These are phyloP conservation scores for Petrolisthes manimaculis DNA, from an alignment of 2,888 invertebrate genomes.

Conservation along the genomic window DNA sequence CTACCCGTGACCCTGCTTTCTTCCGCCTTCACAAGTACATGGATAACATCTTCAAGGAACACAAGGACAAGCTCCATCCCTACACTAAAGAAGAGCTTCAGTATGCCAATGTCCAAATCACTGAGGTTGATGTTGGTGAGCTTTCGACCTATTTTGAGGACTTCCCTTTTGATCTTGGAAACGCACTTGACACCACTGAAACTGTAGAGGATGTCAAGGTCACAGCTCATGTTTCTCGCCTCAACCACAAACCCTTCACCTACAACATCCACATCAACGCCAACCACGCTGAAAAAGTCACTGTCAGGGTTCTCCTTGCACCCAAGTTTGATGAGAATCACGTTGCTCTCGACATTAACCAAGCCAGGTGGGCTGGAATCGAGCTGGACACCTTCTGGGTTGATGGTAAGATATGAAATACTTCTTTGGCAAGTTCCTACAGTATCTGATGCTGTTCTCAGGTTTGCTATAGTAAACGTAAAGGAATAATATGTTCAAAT, in stretches of 20 bases:
- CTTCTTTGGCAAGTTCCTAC: too few relatives aligned
- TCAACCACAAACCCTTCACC: constrained; percentile 78
- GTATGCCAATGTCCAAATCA: constrained; percentile 63
- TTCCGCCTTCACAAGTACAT: constrained; percentile 68
- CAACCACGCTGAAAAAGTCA: constrained; percentile 75
- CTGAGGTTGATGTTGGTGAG: constrained; percentile 67
- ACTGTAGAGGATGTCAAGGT: constrained; percentile 69
- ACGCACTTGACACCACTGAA: constrained; percentile 73
- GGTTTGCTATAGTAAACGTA: neutral
- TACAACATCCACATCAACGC: constrained; percentile 75
- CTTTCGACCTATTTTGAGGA: constrained; percentile 80
- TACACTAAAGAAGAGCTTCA: constrained; percentile 67
- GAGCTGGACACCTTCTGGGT: constrained; percentile 77
- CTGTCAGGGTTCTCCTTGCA: constrained; percentile 79
- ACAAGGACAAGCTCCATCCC: constrained; percentile 67
- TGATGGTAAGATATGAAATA: constrained; percentile 70
- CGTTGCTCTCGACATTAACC: constrained; percentile 74
- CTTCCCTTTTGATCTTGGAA: constrained; percentile 77
- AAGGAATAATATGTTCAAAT: neutral
- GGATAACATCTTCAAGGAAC: constrained; percentile 68
- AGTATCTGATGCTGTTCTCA: too few relatives aligned
- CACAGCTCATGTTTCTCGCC: constrained; percentile 78
- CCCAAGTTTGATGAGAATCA: constrained; percentile 78
- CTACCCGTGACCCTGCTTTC: constrained; percentile 68
- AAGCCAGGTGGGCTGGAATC: constrained; percentile 77